Conservation (phyloP, 2,797 vertebrate genomes). For the Acanthiza pusilla region DNA sequence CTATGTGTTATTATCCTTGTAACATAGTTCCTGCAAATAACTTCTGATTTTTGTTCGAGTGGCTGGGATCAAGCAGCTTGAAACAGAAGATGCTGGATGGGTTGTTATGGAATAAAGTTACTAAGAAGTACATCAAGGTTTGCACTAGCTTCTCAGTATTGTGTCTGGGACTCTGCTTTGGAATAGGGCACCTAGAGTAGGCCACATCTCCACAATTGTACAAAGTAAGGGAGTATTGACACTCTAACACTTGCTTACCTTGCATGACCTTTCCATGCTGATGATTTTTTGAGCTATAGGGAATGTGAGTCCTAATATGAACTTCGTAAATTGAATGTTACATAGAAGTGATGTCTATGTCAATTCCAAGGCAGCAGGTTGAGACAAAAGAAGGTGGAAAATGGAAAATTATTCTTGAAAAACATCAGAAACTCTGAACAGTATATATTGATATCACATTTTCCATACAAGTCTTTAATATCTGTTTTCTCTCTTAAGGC, state of each 20-base stretch:
- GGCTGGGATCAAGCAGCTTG: background rate
- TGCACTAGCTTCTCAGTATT: background rate
- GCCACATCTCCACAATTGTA: background rate
- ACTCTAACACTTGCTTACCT: background rate
- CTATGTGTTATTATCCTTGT: background rate
- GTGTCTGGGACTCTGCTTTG: background rate
- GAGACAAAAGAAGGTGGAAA: background rate
- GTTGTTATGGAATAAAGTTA: background rate
- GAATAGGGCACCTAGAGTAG: background rate
- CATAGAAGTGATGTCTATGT: background rate
- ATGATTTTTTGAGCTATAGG: background rate
- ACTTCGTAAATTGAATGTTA: background rate
- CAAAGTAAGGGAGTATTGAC: background rate
- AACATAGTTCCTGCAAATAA: background rate
- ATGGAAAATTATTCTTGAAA: background rate
- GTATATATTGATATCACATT: background rate
- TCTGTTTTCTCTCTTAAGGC: background rate
- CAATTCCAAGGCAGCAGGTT: background rate
- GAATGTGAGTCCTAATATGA: background rate
- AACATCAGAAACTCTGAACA: background rate
- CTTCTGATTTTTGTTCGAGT: background rate
- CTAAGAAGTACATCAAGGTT: background rate
- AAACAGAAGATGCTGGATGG: background rate
- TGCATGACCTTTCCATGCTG: background rate
- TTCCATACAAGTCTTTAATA: background rate